Evolutionary conservation across 1,140 invertebrate species (phyloP).

Genomic region (Orussus abietinus): DNA sequence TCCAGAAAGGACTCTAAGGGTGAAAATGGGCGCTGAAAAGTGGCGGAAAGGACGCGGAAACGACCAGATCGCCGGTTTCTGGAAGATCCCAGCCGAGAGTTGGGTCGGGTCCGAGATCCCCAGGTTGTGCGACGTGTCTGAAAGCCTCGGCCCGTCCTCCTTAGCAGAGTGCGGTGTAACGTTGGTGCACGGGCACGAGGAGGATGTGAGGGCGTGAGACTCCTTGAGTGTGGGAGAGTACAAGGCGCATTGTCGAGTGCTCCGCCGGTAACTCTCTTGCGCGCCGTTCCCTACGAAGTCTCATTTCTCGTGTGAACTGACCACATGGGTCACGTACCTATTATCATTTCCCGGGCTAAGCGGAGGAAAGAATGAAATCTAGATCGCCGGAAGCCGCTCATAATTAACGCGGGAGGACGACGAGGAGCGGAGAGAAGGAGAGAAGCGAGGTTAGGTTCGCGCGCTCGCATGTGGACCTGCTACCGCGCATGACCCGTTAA

Average conservation of each 20-base stretch:
- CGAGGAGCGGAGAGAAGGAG: slow-evolving; percentile 7
- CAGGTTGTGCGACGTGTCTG: no score
- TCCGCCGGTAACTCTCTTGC: slow-evolving; percentile 6
- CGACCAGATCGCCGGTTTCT: no score
- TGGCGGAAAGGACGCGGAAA: no score
- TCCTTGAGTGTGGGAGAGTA: slow-evolving; percentile 53
- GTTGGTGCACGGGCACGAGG: slow-evolving; percentile 26
- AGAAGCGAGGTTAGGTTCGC: slow-evolving; percentile 4
- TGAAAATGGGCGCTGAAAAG: no score
- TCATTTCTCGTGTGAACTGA: slow-evolving; percentile 56
- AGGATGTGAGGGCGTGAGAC: slow-evolving; percentile 56
- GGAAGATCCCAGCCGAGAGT: no score
- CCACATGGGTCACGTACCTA: slow-evolving; percentile 56
- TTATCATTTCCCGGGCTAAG: slow-evolving; percentile 51
- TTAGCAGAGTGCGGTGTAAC: no score
- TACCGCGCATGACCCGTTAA: slow-evolving; percentile 21
- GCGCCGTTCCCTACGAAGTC: slow-evolving; percentile 24
- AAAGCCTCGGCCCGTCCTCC: no score
- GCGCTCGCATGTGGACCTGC: slow-evolving; percentile 27
- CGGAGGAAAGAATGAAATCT: slow-evolving; percentile 54
- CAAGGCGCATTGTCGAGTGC: slow-evolving; percentile 47
- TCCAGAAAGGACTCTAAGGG: no score
- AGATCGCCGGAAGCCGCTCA: slow-evolving; percentile 54
- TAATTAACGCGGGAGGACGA: slow-evolving; percentile 46
- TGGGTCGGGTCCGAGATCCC: no score